Evolutionary conservation across 2,113 vertebrate genomes (phyloP).

Genomic region (Macaca fascicularis): DNA sequence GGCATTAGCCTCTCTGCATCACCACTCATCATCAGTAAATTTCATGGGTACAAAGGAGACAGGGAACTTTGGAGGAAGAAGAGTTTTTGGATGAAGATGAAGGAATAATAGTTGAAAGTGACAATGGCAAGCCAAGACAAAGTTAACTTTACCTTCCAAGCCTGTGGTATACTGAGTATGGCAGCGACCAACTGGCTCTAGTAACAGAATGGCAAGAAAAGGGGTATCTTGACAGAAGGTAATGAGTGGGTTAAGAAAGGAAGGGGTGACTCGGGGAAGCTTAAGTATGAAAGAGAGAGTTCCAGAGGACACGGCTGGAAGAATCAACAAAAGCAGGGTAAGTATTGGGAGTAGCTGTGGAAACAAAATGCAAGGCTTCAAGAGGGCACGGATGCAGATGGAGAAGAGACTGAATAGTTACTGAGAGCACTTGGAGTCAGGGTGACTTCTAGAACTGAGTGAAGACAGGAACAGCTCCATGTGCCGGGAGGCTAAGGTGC

Average conservation of each 20-base stretch:
- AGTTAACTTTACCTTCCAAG: background rate
- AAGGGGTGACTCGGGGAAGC: background rate
- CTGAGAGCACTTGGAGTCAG: rapidly evolving
- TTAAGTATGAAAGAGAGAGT: background rate
- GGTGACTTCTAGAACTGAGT: background rate
- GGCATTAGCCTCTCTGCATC: background rate
- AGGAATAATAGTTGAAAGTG: background rate
- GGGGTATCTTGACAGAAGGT: background rate
- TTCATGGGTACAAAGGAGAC: background rate
- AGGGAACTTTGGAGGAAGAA: background rate
- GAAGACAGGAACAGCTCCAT: background rate
- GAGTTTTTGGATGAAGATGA: background rate
- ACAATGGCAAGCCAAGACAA: background rate
- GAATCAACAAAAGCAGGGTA: no score
- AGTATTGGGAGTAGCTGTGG: background rate
- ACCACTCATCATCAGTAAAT: background rate
- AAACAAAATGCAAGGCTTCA: background rate
- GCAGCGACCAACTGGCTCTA: no score
- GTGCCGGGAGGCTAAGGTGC: background rate
- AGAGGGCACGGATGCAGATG: no score
- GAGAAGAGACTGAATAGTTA: rapidly evolving
- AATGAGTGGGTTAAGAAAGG: background rate
- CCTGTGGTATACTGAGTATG: background rate
- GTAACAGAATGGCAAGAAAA: background rate
- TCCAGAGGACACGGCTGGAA: background rate